These are phyloP conservation scores for Aricia agestis DNA, from an alignment of 1,140 invertebrate species.

Conservation along the genomic window DNA sequence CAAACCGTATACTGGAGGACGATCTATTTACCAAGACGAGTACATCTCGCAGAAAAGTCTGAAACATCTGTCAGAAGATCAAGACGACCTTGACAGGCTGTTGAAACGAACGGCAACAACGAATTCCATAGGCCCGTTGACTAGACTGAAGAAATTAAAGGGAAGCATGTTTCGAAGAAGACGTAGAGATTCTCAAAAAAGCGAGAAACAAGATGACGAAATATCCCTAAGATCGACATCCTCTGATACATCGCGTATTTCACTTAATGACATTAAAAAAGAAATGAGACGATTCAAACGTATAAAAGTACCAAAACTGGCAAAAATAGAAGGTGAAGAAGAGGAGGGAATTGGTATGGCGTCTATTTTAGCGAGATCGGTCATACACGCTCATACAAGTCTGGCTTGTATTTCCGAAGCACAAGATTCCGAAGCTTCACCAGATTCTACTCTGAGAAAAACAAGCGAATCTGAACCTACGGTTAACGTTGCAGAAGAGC, in stretches of 20 bases:
- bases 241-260: constrained; percentile 66
- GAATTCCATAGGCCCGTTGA: constrained; percentile 47
- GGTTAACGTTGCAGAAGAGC: constrained; percentile 43
- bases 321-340: constrained; percentile 74
- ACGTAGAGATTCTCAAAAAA: constrained; percentile 39
- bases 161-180: constrained; percentile 52
- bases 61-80: constrained; percentile 60
- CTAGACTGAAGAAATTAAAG: constrained; percentile 60
- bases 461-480: constrained; percentile 64
- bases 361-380: constrained; percentile 79
- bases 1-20: constrained; percentile 53
- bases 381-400: constrained; percentile 78
- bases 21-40: constrained; percentile 61
- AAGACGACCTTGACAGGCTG: constrained; percentile 55
- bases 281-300: constrained; percentile 64
- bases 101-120: constrained; percentile 48
- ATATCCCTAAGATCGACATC: constrained; percentile 61
- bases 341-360: constrained; percentile 79
- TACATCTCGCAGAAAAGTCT: constrained; percentile 54
- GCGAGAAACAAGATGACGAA: constrained; percentile 56
- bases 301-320: constrained; percentile 72
- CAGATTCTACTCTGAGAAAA: constrained; percentile 58
- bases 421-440: constrained; percentile 73
- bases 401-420: constrained; percentile 78
- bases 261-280: constrained; percentile 63